A percentile compares a stretch with the other conserved stretches of the same genome.
Evolutionary conservation across 2,113 vertebrate genomes (phyloP).

Genomic region (Nyctereutes procyonoides): DNA sequence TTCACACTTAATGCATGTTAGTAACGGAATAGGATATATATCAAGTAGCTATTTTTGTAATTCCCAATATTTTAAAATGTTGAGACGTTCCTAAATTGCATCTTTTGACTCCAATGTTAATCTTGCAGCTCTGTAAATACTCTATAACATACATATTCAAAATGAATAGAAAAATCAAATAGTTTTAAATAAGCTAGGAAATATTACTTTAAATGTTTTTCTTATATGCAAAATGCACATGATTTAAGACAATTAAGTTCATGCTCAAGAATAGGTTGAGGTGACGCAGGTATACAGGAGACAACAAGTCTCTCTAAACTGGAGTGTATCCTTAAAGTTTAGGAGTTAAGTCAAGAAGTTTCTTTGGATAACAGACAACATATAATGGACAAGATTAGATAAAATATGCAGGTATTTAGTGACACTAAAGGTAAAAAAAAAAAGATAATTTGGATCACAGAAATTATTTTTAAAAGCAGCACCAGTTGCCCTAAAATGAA

Average conservation of each 20-base stretch:
- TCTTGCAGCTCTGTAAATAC: background rate
- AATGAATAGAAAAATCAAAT: background rate
- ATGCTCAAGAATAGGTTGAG: background rate
- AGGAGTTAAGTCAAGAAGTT: background rate
- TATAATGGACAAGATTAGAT: background rate
- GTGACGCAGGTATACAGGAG: background rate
- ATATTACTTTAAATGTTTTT: background rate
- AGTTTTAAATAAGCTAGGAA: slow-evolving; percentile 24
- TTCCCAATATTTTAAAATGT: background rate
- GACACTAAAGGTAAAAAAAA: background rate
- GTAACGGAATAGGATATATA: background rate
- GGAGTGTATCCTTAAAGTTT: background rate
- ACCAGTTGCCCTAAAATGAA: background rate
- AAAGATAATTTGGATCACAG: background rate
- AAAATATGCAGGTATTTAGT: background rate
- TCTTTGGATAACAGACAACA: background rate
- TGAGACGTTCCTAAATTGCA: background rate
- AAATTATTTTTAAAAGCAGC: background rate
- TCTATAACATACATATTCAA: background rate
- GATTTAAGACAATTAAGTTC: background rate
- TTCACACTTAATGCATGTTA: background rate
- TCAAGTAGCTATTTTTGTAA: background rate
- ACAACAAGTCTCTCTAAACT: background rate
- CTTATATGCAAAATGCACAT: background rate
- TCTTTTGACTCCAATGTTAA: slow-evolving; percentile 31